Percentiles rank a stretch among this genome's conserved stretches.
Conservation (phyloP, 2,888 invertebrate genomes). For the Aleiodes testaceus region DNA sequence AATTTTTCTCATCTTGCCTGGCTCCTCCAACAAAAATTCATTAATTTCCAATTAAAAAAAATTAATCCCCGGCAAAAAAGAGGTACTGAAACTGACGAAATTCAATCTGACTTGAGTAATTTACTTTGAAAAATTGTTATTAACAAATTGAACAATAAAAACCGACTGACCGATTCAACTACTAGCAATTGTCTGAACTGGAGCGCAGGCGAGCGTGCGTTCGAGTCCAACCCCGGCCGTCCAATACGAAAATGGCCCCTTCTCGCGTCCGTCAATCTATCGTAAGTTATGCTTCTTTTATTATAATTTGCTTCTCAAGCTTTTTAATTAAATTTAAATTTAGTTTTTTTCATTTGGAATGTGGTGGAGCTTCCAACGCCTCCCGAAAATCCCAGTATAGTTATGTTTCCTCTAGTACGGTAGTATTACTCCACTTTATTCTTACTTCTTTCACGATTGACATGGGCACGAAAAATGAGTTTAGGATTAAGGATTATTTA, state of each 20-base stretch:
- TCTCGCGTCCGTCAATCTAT: slow-evolving; percentile 71
- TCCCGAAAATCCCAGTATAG: slow-evolving; percentile 5
- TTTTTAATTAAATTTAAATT: slow-evolving; percentile 40
- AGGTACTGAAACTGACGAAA: slow-evolving; percentile 9
- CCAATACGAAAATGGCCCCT: slow-evolving; percentile 64
- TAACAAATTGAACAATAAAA: slow-evolving; percentile 24
- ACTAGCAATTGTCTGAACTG: slow-evolving; percentile 68
- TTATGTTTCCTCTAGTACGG: slow-evolving; percentile 29
- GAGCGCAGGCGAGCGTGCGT: slow-evolving; percentile 69
- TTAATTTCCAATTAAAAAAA: slow-evolving; percentile 3
- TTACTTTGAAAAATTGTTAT: slow-evolving; percentile 8
- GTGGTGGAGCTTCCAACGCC: slow-evolving; percentile 59
- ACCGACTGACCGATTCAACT: slow-evolving; percentile 46
- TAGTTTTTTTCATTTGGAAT: slow-evolving; percentile 64
- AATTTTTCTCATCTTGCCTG: slow-evolving; percentile 16
- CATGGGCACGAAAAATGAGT: slow-evolving; percentile 34
- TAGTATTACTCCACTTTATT: slow-evolving; percentile 13
- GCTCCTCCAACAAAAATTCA: slow-evolving; percentile 12
- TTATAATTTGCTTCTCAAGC: slow-evolving; percentile 73
- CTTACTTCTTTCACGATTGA: slow-evolving; percentile 20
- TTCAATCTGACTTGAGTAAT: slow-evolving; percentile 4
- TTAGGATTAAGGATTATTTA: too few species aligned
- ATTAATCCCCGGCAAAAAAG: neutral
- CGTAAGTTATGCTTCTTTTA: slow-evolving; percentile 74
- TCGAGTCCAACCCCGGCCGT: slow-evolving; percentile 63